Conservation (phyloP, 2,888 invertebrate species). For the Ditylenchus weischeri region DNA sequence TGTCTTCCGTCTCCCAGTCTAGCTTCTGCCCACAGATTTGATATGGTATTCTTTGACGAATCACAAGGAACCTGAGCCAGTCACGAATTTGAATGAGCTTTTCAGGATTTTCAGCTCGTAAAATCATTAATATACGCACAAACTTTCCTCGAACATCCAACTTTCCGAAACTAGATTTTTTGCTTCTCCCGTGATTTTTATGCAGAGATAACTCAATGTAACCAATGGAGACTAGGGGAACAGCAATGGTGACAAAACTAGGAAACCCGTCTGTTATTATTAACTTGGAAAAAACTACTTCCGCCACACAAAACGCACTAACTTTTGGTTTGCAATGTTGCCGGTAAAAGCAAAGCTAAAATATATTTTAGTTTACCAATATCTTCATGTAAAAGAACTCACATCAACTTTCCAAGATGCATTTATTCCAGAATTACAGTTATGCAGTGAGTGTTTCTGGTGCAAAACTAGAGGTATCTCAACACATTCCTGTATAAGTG, state of each 20-base stretch:
- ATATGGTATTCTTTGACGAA: constrained; percentile 52
- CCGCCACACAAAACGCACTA: neutral
- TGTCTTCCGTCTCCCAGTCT: no score
- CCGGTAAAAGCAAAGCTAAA: no score
- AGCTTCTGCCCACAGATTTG: no score
- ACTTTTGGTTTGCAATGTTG: neutral
- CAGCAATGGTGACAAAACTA: neutral
- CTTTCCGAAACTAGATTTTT: neutral
- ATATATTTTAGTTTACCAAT: no score
- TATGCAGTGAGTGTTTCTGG: no score
- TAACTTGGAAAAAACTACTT: neutral
- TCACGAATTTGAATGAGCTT: constrained; percentile 42
- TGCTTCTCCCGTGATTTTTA: neutral
- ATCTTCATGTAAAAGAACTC: neutral
- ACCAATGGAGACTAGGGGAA: neutral
- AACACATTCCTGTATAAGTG: neutral
- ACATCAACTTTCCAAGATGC: constrained; percentile 4
- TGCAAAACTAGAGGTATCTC: no score
- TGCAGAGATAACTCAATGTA: neutral
- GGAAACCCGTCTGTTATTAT: neutral
- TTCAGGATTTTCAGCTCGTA: neutral
- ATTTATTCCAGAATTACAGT: neutral
- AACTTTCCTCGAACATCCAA: neutral
- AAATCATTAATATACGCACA: neutral
- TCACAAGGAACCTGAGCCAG: constrained; percentile 47